A percentile compares a stretch with the other conserved stretches of the same genome.
These are phyloP conservation scores for Pecten maximus DNA, from an alignment of 2,888 invertebrate species.

Conservation along the genomic window DNA sequence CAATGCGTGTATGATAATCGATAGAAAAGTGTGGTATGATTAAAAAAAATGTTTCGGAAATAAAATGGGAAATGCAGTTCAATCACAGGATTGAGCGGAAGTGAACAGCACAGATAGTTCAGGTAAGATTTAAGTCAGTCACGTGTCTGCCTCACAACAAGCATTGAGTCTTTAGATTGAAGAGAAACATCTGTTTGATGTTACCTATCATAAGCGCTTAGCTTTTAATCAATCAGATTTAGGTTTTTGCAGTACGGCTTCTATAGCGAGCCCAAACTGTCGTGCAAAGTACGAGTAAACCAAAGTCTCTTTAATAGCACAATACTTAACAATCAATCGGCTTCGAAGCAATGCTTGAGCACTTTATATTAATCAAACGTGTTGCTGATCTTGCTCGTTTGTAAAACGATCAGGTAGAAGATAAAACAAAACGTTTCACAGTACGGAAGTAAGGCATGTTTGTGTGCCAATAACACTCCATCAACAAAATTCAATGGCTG, in stretches of 20 bases:
- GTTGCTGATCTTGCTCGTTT: not conserved
- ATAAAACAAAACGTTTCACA: not conserved
- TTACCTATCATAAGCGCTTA: not conserved
- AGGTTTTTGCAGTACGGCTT: not conserved
- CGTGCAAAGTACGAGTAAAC: not conserved
- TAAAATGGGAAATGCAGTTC: not conserved
- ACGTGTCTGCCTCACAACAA: not conserved
- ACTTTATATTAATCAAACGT: not conserved
- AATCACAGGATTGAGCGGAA: not conserved
- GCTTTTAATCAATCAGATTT: not conserved
- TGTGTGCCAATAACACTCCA: not conserved
- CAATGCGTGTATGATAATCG: not conserved
- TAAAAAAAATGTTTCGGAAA: not conserved
- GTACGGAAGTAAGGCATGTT: not conserved
- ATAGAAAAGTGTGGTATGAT: not conserved
- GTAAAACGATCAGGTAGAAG: not conserved
- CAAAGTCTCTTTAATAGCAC: not conserved
- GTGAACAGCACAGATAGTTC: not conserved
- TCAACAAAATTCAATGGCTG: not conserved
- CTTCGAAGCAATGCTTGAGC: not conserved
- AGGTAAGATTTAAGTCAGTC: not conserved
- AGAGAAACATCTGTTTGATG: not conserved
- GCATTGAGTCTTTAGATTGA: not conserved
- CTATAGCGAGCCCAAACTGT: not conserved
- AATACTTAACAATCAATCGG: not conserved